Percentiles rank a stretch among this genome's conserved stretches.
These are phyloP conservation scores for Wiebesia pumilae DNA, from an alignment of 1,140 invertebrate genomes.

Conservation along the genomic window DNA sequence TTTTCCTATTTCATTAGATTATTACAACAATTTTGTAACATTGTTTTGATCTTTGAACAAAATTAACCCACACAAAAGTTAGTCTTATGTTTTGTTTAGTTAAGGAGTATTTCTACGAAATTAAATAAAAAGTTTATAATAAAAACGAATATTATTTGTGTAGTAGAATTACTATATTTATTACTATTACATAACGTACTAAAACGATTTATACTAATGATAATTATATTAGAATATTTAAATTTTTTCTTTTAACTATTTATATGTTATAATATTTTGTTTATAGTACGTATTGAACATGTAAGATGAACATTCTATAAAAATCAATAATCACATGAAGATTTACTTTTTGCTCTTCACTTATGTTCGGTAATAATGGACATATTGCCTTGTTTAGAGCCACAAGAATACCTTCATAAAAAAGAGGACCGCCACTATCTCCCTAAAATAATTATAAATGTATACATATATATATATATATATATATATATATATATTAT, in stretches of 20 bases:
- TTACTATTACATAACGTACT: no score
- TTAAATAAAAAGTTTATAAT: no score
- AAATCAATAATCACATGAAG: background rate
- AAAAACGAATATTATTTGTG: no score
- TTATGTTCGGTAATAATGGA: background rate
- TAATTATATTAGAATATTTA: background rate
- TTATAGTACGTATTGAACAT: background rate
- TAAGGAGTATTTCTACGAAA: no score
- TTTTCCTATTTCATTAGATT: no score
- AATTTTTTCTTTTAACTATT: background rate
- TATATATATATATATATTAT: background rate
- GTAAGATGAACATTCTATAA: background rate
- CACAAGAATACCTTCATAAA: background rate
- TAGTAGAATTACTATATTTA: no score
- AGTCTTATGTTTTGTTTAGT: no score
- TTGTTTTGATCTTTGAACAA: no score
- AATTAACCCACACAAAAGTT: no score
- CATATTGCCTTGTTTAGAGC: background rate
- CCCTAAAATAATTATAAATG: background rate
- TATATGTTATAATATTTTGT: background rate
- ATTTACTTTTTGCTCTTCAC: background rate
- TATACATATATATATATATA: background rate
- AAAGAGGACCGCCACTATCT: slow-evolving; percentile 19
- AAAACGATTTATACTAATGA: no score
- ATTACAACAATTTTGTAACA: no score